phyloP scores from a whole-genome alignment of 2,797 vertebrate species.

The Alfaro cultratus region DNA sequence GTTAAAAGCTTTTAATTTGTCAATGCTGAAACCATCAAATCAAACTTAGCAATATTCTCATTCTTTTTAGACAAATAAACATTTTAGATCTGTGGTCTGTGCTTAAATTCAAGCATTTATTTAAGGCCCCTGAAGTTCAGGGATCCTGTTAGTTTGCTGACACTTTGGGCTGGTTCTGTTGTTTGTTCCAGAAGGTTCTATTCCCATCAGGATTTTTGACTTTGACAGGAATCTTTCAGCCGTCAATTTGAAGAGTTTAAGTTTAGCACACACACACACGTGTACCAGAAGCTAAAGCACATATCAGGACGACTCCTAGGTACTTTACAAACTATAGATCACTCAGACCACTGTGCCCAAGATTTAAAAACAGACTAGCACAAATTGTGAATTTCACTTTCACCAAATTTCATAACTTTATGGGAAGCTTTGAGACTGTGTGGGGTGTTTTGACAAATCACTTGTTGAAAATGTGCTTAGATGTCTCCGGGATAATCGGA shows the following conservation, averaged over 20 bases:
- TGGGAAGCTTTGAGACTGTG: background rate
- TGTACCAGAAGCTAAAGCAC: slow-evolving; percentile 29
- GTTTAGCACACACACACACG: slow-evolving; percentile 28
- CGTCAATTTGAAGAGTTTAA: slow-evolving; percentile 42
- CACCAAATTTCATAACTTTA: background rate
- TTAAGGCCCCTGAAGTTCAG: too few species aligned
- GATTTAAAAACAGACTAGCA: slow-evolving; percentile 5
- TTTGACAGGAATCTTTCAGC: slow-evolving; percentile 49
- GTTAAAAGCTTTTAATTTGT: too few species aligned
- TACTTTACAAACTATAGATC: slow-evolving; percentile 10
- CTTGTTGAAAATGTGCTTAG: background rate
- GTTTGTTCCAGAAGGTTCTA: background rate
- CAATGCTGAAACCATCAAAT: too few species aligned
- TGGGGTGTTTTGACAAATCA: background rate
- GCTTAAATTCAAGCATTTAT: too few species aligned
- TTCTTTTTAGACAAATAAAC: too few species aligned
- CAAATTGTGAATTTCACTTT: background rate
- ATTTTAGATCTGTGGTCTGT: too few species aligned
- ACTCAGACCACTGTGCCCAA: background rate
- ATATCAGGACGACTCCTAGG: slow-evolving; percentile 6
- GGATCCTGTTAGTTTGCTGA: too few species aligned
- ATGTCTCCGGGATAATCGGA: background rate
- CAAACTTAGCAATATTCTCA: too few species aligned
- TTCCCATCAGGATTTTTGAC: slow-evolving; percentile 10
- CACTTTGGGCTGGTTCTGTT: background rate